These are phyloP conservation scores for Dioctria linearis DNA, from an alignment of 2,888 invertebrate genomes.

Conservation along the genomic window DNA sequence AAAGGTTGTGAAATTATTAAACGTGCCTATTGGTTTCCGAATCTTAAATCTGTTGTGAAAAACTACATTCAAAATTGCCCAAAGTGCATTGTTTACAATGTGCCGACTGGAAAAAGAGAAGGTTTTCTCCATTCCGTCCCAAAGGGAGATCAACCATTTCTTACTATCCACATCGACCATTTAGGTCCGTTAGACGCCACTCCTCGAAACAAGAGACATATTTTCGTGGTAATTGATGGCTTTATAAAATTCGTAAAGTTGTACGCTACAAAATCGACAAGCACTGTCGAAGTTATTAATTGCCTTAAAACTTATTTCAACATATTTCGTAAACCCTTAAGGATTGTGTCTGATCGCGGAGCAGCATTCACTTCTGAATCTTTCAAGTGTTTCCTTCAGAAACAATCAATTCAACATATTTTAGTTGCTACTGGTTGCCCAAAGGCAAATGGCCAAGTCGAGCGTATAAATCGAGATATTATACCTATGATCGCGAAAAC, in stretches of 20 bases:
- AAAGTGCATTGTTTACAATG: no score
- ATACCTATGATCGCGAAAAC: constrained; percentile 1
- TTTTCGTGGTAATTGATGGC: constrained; percentile 40
- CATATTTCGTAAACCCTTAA: constrained; percentile 55
- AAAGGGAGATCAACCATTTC: constrained; percentile 60
- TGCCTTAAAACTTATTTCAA: constrained; percentile 60
- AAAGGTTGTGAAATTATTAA: constrained; percentile 27
- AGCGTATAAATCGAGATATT: no score
- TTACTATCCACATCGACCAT: constrained; percentile 55
- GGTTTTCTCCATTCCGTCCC: constrained; percentile 48
- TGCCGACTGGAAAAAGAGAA: no score
- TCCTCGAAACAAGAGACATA: no score
- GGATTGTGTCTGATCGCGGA: constrained; percentile 59
- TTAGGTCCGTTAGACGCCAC: constrained; percentile 55
- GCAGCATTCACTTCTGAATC: constrained; percentile 1
- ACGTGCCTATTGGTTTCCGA: not conserved
- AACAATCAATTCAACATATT: no score
- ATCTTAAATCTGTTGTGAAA: no score
- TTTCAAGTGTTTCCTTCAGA: no score
- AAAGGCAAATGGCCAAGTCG: no score
- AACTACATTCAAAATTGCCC: no score
- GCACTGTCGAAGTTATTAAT: constrained; percentile 3
- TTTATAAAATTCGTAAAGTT: constrained; percentile 49
- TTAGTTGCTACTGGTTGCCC: no score
- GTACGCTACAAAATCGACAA: no score